These are phyloP conservation scores for Ichneumoninae sp. DNA, from an alignment of 2,888 invertebrate genomes.

Conservation along the genomic window DNA sequence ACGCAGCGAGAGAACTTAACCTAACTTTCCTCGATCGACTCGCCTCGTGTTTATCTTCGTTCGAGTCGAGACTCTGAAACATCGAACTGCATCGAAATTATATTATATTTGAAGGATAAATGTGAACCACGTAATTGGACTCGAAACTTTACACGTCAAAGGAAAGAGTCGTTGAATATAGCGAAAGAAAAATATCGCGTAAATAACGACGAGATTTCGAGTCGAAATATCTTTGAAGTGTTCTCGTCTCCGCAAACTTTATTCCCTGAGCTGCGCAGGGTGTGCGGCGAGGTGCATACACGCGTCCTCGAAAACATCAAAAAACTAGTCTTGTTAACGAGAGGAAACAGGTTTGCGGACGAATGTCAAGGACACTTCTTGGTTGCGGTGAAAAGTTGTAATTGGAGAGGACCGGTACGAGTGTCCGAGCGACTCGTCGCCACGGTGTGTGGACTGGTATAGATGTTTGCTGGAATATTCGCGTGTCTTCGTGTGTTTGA, in stretches of 20 bases:
- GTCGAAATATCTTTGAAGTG: not conserved
- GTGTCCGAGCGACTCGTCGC: not conserved
- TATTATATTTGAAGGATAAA: not conserved
- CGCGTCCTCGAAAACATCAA: not conserved
- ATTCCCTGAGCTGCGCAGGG: not conserved
- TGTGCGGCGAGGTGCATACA: not conserved
- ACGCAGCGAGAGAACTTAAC: not conserved
- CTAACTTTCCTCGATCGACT: slow-evolving; percentile 2
- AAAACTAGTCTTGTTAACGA: slow-evolving; percentile 15
- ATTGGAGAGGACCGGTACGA: slow-evolving; percentile 15
- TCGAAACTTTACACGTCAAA: not conserved
- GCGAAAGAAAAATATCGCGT: not conserved
- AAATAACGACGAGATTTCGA: not conserved
- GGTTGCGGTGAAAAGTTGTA: slow-evolving; percentile 13
- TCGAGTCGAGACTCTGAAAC: not conserved
- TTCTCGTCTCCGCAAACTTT: not conserved
- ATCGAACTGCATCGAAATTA: not conserved
- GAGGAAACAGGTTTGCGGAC: slow-evolving; percentile 6
- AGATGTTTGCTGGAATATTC: not conserved
- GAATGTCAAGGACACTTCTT: slow-evolving; percentile 4
- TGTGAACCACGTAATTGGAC: not conserved
- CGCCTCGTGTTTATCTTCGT: slow-evolving; percentile 1
- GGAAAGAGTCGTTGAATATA: not conserved
- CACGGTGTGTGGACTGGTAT: not conserved
- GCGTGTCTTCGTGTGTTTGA: not conserved